Conservation (phyloP, 2,888 invertebrate species). For the Coelinius sp. region DNA sequence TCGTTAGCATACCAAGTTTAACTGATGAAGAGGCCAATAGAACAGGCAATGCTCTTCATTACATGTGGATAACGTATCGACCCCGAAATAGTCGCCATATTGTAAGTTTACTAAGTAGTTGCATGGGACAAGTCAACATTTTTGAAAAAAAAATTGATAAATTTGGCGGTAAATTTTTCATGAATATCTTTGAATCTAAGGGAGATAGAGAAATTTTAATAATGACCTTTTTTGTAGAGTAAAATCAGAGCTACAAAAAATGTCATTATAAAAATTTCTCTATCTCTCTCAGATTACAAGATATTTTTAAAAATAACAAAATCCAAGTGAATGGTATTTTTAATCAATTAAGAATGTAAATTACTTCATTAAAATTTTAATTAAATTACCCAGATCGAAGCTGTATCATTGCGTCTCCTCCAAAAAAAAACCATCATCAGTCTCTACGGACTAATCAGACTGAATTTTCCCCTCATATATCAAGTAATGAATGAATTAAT, state of each 20-base stretch:
- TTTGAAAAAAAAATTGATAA: background rate
- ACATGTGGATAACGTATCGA: conserved; percentile 29
- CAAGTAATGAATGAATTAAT: conserved; percentile 12
- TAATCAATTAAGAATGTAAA: background rate
- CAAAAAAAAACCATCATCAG: conserved; percentile 16
- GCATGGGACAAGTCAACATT: background rate
- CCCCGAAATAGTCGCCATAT: background rate
- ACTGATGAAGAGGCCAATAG: conserved; percentile 31
- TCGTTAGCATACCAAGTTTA: conserved; percentile 4
- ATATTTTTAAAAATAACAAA: too few relatives aligned
- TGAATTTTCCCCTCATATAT: conserved; percentile 23
- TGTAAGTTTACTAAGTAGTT: too few relatives aligned
- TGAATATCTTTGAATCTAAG: too few relatives aligned
- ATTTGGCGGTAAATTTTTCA: background rate
- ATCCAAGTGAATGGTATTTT: background rate
- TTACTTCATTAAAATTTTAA: background rate
- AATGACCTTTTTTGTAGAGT: too few relatives aligned
- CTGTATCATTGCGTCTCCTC: conserved; percentile 31
- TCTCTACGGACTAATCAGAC: conserved; percentile 25
- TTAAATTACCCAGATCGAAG: conserved; percentile 4
- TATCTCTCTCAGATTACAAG: too few relatives aligned
- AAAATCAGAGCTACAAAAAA: too few relatives aligned
- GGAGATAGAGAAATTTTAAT: too few relatives aligned
- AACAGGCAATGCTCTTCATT: conserved; percentile 28
- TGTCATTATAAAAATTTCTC: too few relatives aligned